Base-by-base conservation (phyloP, 2,888 invertebrate species). In the Lasioglossum leucozonium region DNA sequence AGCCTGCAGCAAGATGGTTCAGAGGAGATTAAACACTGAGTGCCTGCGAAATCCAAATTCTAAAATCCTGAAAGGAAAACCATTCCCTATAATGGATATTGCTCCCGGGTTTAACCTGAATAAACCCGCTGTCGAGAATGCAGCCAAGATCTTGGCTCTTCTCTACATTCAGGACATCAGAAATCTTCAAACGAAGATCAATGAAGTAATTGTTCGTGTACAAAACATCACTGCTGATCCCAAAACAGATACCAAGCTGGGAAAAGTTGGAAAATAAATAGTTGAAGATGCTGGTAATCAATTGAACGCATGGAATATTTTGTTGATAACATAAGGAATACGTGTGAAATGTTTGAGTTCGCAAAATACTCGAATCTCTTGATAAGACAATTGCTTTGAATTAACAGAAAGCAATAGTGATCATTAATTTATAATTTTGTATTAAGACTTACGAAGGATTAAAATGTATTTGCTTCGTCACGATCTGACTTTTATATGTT, bases 151-250 rank as follows among this genome's bases (percentile, higher is more conserved):
- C 78, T 95, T 99, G 79, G 96, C 98, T 69, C 95, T 98, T 65
- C 95, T 99, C 34, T 98, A 98, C 94, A 97, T 99, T 86, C 97
- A 97, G 92, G 98, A 98, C 94, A 95, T 99, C 30, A 95, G 98
- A 92, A 96, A 97, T 87, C 96, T 99, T 75, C 99, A 99, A 95
- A 99, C 99, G 0, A 97, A 96, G 92, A 99, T 99, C 76, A 99
- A 99, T 95, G 98, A 99, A 95, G 97, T 98, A 0, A 97, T 99
- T 89, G 99, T 99, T 1, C 96, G 97, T 71, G 98, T 99, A 5
- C 99, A 99, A 95, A 96, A 96, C 86, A 96, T 99, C 2, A 99
- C 99, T 0, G 99, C 99, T 6, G 98, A 99, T 96, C 99, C 99
- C 3, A 98, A 98, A 95, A 99, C 99, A 87, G 99, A 99, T 94